Evolutionary conservation across 2,113 vertebrate species (phyloP), one percentile per base, ranked within the genome.

Genomic region (Poicephalus meyeri): DNA sequence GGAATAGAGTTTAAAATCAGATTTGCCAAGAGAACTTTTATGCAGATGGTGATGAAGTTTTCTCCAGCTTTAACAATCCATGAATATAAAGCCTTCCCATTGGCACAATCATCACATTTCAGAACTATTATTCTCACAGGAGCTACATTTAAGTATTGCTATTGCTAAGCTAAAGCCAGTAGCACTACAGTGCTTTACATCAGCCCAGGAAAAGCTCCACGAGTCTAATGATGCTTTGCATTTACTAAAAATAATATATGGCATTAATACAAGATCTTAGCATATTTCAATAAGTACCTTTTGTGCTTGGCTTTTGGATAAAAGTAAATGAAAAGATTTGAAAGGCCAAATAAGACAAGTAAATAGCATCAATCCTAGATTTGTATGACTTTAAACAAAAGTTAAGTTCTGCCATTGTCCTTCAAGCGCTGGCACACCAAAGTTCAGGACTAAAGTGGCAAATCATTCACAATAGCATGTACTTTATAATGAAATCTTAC

Each of bases 401-500:
- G 90, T 68, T 13, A 61, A 47, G 37, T 58, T 50, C 73, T 60
- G 19, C 16, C 18, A 1, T 28, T 42, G 85, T 63, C 87, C 85
- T 91, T 71, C 81, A 44, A 58, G 66, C 6, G 0, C 61, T 28
- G 28, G 53, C 74, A 47, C 37, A 28, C 6, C 11, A 18, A 74
- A 87, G 66, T 46, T 69, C 44, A 79, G 66, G 52, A 28, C 46
- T 41, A 14, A 39, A 61, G 68, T 33, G 29, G 73, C 49, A 66
- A 70, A 77, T 74, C 85, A 58, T 55, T 88, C 68, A 24, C 83
- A 94, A 26, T 53, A 49, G 14, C 61, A 26, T 88, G 61, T 95
- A 81, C 92, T 72, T 77, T 55, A 49, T 82, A 95, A 92, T 73
- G 68, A 95, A 94, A 94, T 39, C 49, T 46, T 89, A 94, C 76